phyloP scores from a whole-genome alignment of 2,888 invertebrate species.

The Lasioglossum vierecki region DNA sequence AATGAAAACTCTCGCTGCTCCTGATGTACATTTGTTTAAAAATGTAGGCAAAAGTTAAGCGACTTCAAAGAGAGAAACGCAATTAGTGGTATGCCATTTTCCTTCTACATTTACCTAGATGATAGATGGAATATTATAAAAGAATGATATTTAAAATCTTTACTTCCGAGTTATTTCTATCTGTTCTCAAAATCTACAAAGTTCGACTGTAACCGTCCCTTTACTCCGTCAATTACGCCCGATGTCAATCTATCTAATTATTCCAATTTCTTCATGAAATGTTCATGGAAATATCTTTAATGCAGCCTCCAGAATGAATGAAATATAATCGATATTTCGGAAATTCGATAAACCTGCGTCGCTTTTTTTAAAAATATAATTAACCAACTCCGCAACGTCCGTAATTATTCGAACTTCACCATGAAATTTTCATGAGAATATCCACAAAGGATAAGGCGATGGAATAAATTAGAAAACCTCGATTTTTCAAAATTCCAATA shows the following conservation, averaged over 20 bases:
- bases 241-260: background rate
- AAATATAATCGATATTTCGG: background rate
- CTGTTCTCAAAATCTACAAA: background rate
- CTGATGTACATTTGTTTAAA: background rate
- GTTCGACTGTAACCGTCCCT: background rate
- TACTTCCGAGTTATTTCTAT: background rate
- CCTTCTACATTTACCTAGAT: background rate
- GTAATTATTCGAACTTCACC: background rate
- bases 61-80: background rate
- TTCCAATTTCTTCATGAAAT: background rate
- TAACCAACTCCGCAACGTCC: background rate
- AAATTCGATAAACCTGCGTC: background rate
- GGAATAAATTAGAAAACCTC: background rate
- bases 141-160: background rate
- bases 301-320: background rate
- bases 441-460: background rate
- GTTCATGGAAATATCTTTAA: background rate
- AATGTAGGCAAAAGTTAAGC: background rate
- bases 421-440: background rate
- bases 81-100: background rate
- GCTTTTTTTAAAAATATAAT: background rate
- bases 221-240: background rate
- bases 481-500: constrained; percentile 1
- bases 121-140: too few relatives aligned
- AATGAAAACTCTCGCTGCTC: background rate